These are phyloP conservation scores for Anguilla rostrata DNA, from an alignment of 2,113 vertebrate genomes.

Conservation along the genomic window DNA sequence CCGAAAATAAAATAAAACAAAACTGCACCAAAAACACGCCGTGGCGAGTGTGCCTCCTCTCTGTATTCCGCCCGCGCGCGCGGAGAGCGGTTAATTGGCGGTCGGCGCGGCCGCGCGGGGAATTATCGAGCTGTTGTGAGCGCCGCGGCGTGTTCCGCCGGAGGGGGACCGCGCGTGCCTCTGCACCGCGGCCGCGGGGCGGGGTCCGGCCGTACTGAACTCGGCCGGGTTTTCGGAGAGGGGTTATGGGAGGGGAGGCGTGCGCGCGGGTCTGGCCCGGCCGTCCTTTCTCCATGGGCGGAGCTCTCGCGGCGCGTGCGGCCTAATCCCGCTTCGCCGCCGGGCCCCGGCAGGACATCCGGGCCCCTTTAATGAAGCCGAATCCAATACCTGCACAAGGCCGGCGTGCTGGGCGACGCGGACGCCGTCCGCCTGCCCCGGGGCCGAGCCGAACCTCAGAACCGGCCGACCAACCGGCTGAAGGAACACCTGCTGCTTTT, in stretches of 20 bases:
- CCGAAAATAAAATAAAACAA: slow-evolving; percentile 54
- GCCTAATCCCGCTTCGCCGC: not conserved
- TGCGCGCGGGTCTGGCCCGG: not conserved
- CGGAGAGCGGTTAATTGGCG: slow-evolving; percentile 1
- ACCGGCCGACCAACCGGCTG: not conserved
- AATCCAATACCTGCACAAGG: not conserved
- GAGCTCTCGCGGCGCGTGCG: not conserved
- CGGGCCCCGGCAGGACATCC: not conserved
- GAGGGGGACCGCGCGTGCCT: not conserved
- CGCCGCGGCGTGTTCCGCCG: not conserved
- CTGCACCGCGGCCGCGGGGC: not conserved
- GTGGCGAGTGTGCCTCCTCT: not conserved
- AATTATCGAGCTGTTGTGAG: not conserved
- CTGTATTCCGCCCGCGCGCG: not conserved
- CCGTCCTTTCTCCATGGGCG: not conserved
- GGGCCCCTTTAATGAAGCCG: not conserved
- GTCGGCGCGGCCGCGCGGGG: not conserved
- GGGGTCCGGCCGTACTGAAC: not conserved
- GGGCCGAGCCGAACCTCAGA: not conserved
- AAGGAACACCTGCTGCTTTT: not conserved
- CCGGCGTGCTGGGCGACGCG: not conserved
- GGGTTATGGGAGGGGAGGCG: not conserved
- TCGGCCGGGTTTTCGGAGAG: not conserved
- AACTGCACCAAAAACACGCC: slow-evolving; percentile 20
- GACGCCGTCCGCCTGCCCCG: not conserved